These are phyloP conservation scores for Tridacna crocea DNA, from an alignment of 2,888 invertebrate species.

Conservation along the genomic window DNA sequence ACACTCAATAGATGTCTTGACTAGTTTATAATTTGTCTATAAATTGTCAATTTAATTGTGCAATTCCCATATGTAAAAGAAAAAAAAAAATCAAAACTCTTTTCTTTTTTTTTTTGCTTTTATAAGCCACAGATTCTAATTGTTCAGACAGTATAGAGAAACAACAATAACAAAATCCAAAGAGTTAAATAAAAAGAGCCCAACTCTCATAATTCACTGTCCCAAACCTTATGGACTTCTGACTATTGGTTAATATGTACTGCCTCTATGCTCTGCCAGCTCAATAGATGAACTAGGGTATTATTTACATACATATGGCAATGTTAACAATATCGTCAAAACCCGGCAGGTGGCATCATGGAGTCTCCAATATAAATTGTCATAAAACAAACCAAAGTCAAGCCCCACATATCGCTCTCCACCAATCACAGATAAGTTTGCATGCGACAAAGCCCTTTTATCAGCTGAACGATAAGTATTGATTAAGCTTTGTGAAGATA, in stretches of 20 bases:
- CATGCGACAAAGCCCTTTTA: conserved; percentile 51
- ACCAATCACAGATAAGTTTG: conserved; percentile 53
- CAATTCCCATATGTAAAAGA: background rate
- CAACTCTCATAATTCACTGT: background rate
- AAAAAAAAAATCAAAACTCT: background rate
- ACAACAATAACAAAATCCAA: background rate
- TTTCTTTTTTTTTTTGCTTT: background rate
- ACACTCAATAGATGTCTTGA: conserved; percentile 3
- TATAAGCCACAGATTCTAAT: background rate
- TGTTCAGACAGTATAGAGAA: background rate
- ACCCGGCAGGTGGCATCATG: conserved; percentile 55
- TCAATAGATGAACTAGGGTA: conserved; percentile 32
- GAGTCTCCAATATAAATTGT: conserved; percentile 53
- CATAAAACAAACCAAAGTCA: conserved; percentile 58
- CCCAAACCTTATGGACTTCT: conserved; percentile 8
- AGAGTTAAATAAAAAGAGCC: background rate
- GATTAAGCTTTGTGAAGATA: conserved; percentile 44
- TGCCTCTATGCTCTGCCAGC: background rate
- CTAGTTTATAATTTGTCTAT: background rate
- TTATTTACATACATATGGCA: conserved; percentile 67
- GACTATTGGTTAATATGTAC: conserved; percentile 26
- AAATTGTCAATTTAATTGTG: conserved; percentile 9
- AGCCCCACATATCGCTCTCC: conserved; percentile 28
- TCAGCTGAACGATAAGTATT: conserved; percentile 52
- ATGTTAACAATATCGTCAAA: conserved; percentile 54